These are phyloP conservation scores for Bergia puertoricense DNA, from an alignment of 92 coral and sea anemone genomes.

Conservation along the genomic window DNA sequence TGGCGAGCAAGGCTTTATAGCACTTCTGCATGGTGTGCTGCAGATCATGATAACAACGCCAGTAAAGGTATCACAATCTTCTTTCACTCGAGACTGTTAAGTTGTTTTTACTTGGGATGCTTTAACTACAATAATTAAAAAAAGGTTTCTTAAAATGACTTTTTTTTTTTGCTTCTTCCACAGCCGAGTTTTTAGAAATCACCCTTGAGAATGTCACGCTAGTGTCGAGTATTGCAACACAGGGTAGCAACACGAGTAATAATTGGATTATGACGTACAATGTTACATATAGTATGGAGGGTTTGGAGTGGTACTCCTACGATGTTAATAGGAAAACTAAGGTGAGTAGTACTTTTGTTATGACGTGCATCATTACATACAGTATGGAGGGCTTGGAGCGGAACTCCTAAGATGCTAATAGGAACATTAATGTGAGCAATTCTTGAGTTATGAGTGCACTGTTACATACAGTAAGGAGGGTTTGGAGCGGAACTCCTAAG, in stretches of 20 bases:
- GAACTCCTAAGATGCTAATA: background rate
- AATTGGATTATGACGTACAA: conserved; percentile 24
- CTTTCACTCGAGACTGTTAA: no score
- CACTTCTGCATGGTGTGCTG: conserved; percentile 69
- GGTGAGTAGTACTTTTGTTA: conserved; percentile 9
- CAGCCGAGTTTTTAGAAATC: conserved; percentile 35
- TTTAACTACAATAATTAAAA: background rate
- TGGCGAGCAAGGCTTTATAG: conserved; percentile 69
- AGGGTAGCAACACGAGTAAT: conserved; percentile 23
- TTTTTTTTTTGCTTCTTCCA: background rate
- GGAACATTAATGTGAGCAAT: background rate
- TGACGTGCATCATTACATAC: background rate
- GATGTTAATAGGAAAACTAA: background rate
- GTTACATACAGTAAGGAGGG: conserved; percentile 6
- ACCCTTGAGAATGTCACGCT: conserved; percentile 15
- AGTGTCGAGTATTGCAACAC: conserved; percentile 29
- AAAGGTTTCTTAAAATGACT: background rate
- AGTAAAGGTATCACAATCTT: background rate
- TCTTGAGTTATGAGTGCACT: background rate
- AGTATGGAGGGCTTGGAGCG: conserved; percentile 1
- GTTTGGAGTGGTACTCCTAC: conserved; percentile 7
- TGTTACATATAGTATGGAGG: conserved; percentile 27
- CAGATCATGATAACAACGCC: conserved; percentile 1
- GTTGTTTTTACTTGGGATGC: background rate
- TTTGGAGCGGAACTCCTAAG: no score